Percentiles rank a stretch among this genome's conserved stretches.
Conservation (phyloP, 2,113 vertebrate species). For the Edolisoma coerulescens region DNA sequence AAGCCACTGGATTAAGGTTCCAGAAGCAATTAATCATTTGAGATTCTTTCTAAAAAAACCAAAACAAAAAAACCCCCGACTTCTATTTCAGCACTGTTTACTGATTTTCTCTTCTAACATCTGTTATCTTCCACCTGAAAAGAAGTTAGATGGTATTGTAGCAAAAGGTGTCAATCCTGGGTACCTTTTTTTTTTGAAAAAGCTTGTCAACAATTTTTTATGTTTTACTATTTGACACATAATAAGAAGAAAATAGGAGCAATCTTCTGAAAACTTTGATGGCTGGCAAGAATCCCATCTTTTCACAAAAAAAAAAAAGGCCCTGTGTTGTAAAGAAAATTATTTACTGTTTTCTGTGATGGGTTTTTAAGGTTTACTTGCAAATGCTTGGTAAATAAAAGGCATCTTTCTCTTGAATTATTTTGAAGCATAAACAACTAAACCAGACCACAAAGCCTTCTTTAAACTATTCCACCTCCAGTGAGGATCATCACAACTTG, state of each 20-base stretch:
- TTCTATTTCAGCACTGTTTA: background rate
- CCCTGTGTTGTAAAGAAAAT: background rate
- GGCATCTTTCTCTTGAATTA: background rate
- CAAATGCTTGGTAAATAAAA: background rate
- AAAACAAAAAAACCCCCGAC: rapidly evolving
- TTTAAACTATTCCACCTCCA: background rate
- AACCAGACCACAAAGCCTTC: background rate
- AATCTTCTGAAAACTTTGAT: background rate
- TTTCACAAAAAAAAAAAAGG: background rate
- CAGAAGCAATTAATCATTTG: background rate
- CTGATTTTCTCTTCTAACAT: background rate
- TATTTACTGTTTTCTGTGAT: background rate
- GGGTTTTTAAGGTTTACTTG: background rate
- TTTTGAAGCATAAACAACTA: background rate
- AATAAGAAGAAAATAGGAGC: background rate
- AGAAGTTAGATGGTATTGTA: background rate
- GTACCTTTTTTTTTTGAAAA: background rate
- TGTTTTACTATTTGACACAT: background rate
- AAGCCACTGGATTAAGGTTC: background rate
- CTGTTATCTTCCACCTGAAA: background rate
- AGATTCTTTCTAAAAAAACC: background rate
- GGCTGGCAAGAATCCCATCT: background rate
- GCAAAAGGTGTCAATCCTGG: background rate
- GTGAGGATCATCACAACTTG: background rate
- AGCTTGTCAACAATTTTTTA: background rate